phyloP scores from a whole-genome alignment of 1,140 invertebrate species.

The Drosophila erecta region DNA sequence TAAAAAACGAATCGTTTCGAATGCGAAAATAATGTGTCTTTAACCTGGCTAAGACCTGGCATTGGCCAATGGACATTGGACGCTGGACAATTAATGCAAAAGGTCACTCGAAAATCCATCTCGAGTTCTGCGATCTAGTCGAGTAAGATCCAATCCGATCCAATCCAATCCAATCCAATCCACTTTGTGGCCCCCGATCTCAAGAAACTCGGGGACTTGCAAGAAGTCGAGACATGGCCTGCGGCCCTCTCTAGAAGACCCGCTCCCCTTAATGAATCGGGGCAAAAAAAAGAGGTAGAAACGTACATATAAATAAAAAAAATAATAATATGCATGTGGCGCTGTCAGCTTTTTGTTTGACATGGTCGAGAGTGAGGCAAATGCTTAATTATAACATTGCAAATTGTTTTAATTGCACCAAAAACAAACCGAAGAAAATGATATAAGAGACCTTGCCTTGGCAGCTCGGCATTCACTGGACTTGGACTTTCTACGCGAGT shows the following conservation, averaged over 20 bases:
- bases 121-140: constrained; percentile 14
- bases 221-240: constrained; percentile 49
- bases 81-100: constrained; percentile 70
- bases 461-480: constrained; percentile 7
- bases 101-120: constrained; percentile 57
- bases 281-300: background rate
- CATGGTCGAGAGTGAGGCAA: constrained; percentile 60
- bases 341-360: constrained; percentile 54
- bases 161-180: constrained; percentile 1
- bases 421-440: constrained; percentile 19
- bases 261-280: constrained; percentile 7
- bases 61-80: constrained; percentile 36
- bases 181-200: constrained; percentile 1
- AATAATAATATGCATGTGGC: constrained; percentile 39
- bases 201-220: constrained; percentile 16
- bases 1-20: constrained; percentile 22
- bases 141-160: background rate
- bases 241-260: constrained; percentile 38
- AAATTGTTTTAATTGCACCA: constrained; percentile 66
- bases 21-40: constrained; percentile 42
- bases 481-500: constrained; percentile 33
- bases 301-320: background rate
- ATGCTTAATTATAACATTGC: constrained; percentile 76
- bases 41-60: constrained; percentile 22
- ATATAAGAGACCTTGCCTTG: constrained; percentile 40